phyloP scores from a whole-genome alignment of 2,888 invertebrate species.

The Lepidocyrtoides sp. region DNA sequence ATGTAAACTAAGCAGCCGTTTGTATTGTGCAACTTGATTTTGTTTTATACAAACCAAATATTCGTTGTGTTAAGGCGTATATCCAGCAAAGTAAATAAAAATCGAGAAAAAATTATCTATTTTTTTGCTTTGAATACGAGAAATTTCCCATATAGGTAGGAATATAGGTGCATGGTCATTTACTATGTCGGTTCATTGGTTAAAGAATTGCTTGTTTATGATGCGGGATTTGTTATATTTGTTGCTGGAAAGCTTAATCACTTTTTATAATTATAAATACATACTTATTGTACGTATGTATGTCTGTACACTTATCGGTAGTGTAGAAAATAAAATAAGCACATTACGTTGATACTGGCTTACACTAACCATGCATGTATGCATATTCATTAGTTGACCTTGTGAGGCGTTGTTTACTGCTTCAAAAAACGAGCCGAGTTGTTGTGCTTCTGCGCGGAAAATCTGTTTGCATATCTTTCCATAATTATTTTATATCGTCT shows the following conservation, averaged over 20 bases:
- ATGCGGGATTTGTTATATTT: background rate
- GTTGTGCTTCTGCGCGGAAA: no score
- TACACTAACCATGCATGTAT: no score
- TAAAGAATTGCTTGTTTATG: background rate
- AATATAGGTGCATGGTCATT: no score
- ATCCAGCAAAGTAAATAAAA: constrained; percentile 12
- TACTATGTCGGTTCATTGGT: background rate
- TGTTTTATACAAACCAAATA: background rate
- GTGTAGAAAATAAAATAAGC: background rate
- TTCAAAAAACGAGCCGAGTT: no score
- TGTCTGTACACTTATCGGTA: background rate
- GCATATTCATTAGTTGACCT: no score
- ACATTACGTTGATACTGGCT: no score
- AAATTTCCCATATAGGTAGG: background rate
- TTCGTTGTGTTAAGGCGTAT: no score
- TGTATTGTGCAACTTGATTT: background rate
- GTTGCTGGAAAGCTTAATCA: background rate
- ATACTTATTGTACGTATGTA: background rate
- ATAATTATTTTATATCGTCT: no score
- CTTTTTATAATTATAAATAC: background rate
- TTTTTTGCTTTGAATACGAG: background rate
- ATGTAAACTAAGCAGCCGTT: background rate
- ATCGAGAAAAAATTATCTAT: background rate
- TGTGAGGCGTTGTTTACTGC: no score
- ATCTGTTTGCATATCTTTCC: no score